These are phyloP conservation scores for Eurytoma adleriae DNA, from an alignment of 2,888 invertebrate species.

Conservation along the genomic window DNA sequence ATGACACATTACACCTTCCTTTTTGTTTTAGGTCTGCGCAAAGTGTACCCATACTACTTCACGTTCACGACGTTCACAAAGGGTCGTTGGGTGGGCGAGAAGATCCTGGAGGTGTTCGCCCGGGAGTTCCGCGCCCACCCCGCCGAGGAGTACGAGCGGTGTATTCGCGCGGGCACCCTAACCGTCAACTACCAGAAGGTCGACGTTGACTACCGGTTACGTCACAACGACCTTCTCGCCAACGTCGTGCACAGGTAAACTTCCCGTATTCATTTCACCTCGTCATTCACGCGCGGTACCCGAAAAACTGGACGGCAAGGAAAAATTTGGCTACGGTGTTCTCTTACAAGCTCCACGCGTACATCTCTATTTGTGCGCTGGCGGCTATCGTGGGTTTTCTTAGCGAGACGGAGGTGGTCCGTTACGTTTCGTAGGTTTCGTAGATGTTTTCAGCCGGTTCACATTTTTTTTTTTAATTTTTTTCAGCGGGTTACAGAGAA, in stretches of 20 bases:
- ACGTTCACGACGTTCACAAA: constrained; percentile 97
- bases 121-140: constrained; percentile 96
- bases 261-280: not conserved
- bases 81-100: constrained; percentile 96
- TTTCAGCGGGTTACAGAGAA: too few relatives aligned
- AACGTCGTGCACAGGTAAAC: constrained; percentile 95
- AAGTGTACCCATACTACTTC: constrained; percentile 98
- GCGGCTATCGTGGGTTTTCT: too few relatives aligned
- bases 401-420: too few relatives aligned
- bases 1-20: not conserved
- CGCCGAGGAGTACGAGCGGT: constrained; percentile 93
- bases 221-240: constrained; percentile 94
- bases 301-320: not conserved
- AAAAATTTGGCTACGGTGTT: too few relatives aligned
- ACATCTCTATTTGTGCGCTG: too few relatives aligned
- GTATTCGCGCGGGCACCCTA: constrained; percentile 92
- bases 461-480: too few relatives aligned
- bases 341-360: too few relatives aligned
- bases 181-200: constrained; percentile 96
- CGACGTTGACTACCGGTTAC: constrained; percentile 92
- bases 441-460: too few relatives aligned
- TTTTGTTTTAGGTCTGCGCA: constrained; percentile 86
- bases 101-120: constrained; percentile 94
- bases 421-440: too few relatives aligned
- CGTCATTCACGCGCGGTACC: not conserved